Base-by-base conservation (phyloP, 92 coral and sea anemone genomes). In the Hydrozoanthus gracilis region DNA sequence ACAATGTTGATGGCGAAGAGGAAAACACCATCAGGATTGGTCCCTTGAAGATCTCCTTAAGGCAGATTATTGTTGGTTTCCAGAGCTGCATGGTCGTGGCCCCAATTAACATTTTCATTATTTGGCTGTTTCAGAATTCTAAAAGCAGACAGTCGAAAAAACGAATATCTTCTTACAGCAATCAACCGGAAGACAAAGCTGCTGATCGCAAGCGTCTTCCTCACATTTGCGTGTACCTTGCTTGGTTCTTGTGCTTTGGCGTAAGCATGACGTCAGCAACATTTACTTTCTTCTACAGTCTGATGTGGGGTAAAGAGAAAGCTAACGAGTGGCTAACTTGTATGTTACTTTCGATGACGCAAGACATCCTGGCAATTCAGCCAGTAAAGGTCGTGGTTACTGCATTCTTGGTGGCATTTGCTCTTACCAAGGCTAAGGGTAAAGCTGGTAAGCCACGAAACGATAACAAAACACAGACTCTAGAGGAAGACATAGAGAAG, bases 281-380 rank as follows among this genome's bases (percentile, higher is more conserved):
- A 2, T 88, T 93, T 71, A 93, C 95, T 1, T 91, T 93, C 73
- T 92, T 93, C 71, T 93, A 92, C 78, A 92, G 95, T 58, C 18
- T 92, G 7, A 77, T 83, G 90, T 92, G 95, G 95, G 95, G 94
- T 7, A 83, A 90, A 55, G 93, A 90, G 2, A 61, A 79, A 44
- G 89, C 91, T 14, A 85, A 92, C 54, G 94, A 91, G 67, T 92
- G 95, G 95, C 80, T 92, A 9, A 76, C 93, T 7, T 92, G 91
- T 5, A 87, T 90, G 83, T 69, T 86, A 60, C 82, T 92, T 9
- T 92, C 95, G 9, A 65, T 70, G 73, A 67, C 82, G 0, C 91
- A 92, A 50, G 95, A 92, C 64, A 87, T 92, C 45, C 50, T 90
- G 20, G 88, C 92, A 52, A 48, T 92, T 44, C 94, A 92, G 60